Evolutionary conservation across 1,140 invertebrate genomes (phyloP).

Genomic region (Aleiodes sp.): DNA sequence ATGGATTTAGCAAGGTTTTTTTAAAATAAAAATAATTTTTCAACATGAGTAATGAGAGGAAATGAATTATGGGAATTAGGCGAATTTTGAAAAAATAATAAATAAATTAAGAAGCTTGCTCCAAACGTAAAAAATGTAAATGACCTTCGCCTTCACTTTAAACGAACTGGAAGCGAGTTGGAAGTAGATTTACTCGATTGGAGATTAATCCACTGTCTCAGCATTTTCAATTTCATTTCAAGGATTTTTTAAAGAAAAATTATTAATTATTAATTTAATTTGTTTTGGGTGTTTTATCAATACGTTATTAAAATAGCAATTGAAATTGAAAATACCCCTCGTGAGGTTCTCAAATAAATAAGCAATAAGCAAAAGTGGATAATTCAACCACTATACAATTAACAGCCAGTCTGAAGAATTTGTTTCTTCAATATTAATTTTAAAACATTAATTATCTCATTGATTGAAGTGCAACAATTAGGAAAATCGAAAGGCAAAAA

Average conservation of each 20-base stretch:
- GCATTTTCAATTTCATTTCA: constrained; percentile 30
- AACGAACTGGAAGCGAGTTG: constrained; percentile 62
- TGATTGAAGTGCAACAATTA: constrained; percentile 44
- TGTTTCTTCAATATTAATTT: not conserved
- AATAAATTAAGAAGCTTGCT: not conserved
- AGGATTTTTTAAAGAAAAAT: constrained; percentile 46
- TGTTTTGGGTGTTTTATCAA: not conserved
- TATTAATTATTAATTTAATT: constrained; percentile 10
- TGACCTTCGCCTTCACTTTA: constrained; percentile 54
- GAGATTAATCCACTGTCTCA: constrained; percentile 20
- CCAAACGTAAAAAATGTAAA: constrained; percentile 1
- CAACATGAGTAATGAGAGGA: not conserved
- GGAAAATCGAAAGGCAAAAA: too few relatives aligned
- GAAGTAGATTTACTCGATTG: constrained; percentile 48
- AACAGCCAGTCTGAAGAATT: constrained; percentile 46
- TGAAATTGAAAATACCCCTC: constrained; percentile 48
- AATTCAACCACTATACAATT: constrained; percentile 46
- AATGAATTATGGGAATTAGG: not conserved
- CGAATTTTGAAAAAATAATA: not conserved
- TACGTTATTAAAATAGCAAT: constrained; percentile 33
- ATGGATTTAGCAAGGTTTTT: constrained; percentile 3
- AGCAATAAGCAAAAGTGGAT: constrained; percentile 54
- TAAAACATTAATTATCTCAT: not conserved
- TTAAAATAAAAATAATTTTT: constrained; percentile 2
- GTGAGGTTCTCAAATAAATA: constrained; percentile 40